Percentiles rank a stretch among this genome's conserved stretches.
Conservation (phyloP, 2,797 vertebrate species). For the Danio tinwini region DNA sequence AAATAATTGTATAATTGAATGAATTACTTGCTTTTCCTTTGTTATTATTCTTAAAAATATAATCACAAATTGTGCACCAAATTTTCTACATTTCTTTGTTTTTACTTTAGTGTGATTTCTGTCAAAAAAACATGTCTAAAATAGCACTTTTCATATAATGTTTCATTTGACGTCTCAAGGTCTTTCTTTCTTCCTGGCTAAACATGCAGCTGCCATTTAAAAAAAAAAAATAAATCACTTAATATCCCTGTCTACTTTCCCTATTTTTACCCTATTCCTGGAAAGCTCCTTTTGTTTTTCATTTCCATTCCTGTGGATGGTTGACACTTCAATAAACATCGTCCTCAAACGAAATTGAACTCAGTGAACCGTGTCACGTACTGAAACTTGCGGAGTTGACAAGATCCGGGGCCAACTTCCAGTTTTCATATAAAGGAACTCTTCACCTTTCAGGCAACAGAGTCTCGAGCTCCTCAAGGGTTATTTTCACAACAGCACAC, state of each 20-base stretch:
- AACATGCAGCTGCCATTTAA: not conserved
- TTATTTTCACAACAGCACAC: not conserved
- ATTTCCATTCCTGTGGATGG: slow-evolving; percentile 45
- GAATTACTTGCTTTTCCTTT: no score
- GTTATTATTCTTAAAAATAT: no score
- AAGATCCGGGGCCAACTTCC: slow-evolving; percentile 40
- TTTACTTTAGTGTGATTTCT: no score
- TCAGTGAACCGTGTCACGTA: slow-evolving; percentile 40
- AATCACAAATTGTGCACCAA: no score
- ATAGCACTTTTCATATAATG: not conserved
- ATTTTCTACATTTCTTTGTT: no score
- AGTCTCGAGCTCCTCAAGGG: slow-evolving; percentile 3
- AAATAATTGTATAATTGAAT: no score
- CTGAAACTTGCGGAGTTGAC: slow-evolving; percentile 38
- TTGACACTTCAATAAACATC: slow-evolving; percentile 53
- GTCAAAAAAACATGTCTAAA: not conserved
- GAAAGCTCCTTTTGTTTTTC: slow-evolving; percentile 40
- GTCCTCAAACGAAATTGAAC: slow-evolving; percentile 46
- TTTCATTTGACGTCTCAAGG: not conserved
- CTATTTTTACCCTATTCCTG: not conserved
- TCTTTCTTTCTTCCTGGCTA: not conserved
- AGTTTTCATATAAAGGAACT: slow-evolving; percentile 26
- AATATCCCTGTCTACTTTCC: not conserved
- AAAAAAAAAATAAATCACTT: not conserved
- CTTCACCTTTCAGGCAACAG: slow-evolving; percentile 24